phyloP scores from a whole-genome alignment of 2,888 invertebrate species.

The Oscheius sp. region DNA sequence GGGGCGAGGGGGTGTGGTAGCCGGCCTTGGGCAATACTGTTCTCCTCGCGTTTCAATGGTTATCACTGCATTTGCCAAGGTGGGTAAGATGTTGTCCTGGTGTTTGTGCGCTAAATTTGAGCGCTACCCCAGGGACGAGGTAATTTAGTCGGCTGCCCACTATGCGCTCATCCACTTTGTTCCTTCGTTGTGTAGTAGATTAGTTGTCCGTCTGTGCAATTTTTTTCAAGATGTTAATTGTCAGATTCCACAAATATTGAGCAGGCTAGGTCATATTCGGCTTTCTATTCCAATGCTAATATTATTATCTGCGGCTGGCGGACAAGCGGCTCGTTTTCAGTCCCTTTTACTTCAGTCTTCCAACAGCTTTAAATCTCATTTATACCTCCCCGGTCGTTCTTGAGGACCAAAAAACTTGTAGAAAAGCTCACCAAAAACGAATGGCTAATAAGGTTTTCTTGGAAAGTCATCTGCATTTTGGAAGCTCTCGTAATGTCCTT shows the following conservation, averaged over 20 bases:
- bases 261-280: constrained; percentile 14
- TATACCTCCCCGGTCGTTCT: no score
- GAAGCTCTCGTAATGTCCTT: no score
- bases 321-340: constrained; percentile 16
- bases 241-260: no score
- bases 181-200: constrained; percentile 27
- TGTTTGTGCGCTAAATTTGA: constrained; percentile 28
- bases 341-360: no score
- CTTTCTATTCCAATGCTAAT: constrained; percentile 22
- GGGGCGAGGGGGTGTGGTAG: background rate
- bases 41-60: background rate
- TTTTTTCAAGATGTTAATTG: constrained; percentile 12
- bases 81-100: constrained; percentile 14
- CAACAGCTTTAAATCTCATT: no score
- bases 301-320: constrained; percentile 21
- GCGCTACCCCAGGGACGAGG: constrained; percentile 27
- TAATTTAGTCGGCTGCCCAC: constrained; percentile 30
- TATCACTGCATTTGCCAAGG: background rate
- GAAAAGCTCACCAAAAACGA: no score
- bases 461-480: background rate
- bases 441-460: no score
- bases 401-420: no score
- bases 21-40: background rate
- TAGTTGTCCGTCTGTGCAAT: constrained; percentile 3
- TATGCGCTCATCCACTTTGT: constrained; percentile 29